Evolutionary conservation across 2,113 vertebrate genomes (phyloP), one percentile per base, ranked within the genome.

Genomic region (Scortum barcoo): DNA sequence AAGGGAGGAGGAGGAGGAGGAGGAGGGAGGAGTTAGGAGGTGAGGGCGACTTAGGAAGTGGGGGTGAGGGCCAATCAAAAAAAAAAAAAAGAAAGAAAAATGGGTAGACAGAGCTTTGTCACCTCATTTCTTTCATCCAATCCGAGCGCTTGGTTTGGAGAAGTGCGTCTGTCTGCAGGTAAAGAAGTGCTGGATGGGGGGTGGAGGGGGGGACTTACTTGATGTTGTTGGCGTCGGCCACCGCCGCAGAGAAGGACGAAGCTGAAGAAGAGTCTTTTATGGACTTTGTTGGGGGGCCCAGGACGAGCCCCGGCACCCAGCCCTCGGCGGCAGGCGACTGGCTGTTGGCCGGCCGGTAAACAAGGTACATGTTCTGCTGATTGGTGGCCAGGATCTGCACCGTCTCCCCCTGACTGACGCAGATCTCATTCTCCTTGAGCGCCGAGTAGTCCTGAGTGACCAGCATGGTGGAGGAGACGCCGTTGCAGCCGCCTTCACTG

Each of bases 331-430:
- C 97, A 0, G 98, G 98, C 14, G 97, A 99, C 8, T 95, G 96
- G 92, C 96, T 96, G 0, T 96, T 96, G 62, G 97, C 97, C 0
- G 97, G 96, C 76, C 98, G 97, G 95, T 96, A 98, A 54, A 99
- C 98, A 84, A 99, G 96, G 95, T 95, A 97, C 98, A 99, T 99
- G 94, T 98, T 99, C 95, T 99, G 98, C 95, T 99, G 98, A 92
- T 99, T 99, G 94, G 97, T 89, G 90, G 98, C 96, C 85, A 99
- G 96, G 92, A 99, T 94, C 91, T 99, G 98, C 76, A 99, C 97
- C 71, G 96, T 94, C 94, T 99, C 97, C 20, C 98, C 98, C 92
- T 98, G 97, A 81, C 95, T 96, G 86, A 99, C 97, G 80, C 96
- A 97, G 87, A 99, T 97, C 93, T 99, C 98, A 26, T 99, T 97